Conservation (phyloP, 2,888 invertebrate species). For the Drosophila stalkeri region DNA sequence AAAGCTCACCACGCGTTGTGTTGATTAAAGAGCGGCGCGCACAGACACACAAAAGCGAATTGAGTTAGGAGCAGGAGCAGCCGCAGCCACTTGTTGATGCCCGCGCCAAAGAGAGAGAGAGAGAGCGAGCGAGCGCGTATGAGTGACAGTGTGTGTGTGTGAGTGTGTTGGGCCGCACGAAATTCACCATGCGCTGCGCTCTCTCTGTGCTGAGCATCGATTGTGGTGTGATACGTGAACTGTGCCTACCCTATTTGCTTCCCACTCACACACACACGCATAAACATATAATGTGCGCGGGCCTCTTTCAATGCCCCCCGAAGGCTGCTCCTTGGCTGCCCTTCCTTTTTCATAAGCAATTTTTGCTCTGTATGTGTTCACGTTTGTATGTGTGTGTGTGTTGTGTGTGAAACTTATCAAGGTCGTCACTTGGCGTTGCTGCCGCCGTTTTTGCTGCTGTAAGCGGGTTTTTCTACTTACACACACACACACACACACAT, state of each 20-base stretch:
- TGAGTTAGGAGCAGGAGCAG: conserved; percentile 64
- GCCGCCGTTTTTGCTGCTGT: conserved; percentile 72
- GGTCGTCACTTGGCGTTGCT: conserved; percentile 82
- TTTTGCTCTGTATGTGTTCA: conserved; percentile 20
- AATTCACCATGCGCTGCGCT: conserved; percentile 59
- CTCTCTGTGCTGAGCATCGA: conserved; percentile 48
- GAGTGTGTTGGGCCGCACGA: background rate
- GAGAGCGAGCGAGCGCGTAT: background rate
- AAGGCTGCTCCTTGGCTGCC: conserved; percentile 57
- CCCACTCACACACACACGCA: conserved; percentile 1
- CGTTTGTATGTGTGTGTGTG: conserved; percentile 16
- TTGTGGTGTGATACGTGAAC: conserved; percentile 52
- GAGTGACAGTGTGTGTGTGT: background rate
- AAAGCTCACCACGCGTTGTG: conserved; percentile 67
- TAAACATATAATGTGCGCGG: conserved; percentile 8
- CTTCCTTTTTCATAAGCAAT: conserved; percentile 59
- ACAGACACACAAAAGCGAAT: conserved; percentile 53
- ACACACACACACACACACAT: conserved; percentile 26
- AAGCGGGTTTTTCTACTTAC: conserved; percentile 80
- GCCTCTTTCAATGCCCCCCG: conserved; percentile 29
- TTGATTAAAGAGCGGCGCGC: conserved; percentile 61
- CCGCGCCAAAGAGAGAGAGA: conserved; percentile 9
- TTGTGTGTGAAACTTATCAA: conserved; percentile 81
- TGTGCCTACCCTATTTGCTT: conserved; percentile 19
- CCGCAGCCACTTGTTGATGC: conserved; percentile 72